Evolutionary conservation across 1,140 invertebrate genomes (phyloP), one percentile per base, ranked within the genome.

Genomic region (Drosophila yakuba): DNA sequence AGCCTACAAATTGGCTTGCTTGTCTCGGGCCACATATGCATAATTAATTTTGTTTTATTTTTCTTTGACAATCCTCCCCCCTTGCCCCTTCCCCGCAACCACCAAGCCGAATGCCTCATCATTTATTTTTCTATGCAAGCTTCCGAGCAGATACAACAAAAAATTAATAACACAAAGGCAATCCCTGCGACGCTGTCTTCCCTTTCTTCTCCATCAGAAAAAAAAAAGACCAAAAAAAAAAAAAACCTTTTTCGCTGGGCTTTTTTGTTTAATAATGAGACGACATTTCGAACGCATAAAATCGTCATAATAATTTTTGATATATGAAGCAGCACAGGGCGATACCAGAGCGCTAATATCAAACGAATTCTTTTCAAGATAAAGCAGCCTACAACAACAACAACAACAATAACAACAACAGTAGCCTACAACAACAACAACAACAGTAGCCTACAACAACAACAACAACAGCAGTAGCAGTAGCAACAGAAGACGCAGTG

Each of bases 271-370:
- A 91, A 91, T 91, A 91, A 91, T 91, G 90, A 91, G 90, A 91
- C 90, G 90, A 91, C 90, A 91, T 91, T 91, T 91, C 90, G 90
- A 91, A 91, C 90, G 90, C 90, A 91, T 91, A 91, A 91, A 91
- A 91, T 91, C 90, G 90, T 91, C 90, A 91, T 91, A 91, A 91
- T 91, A 91, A 91, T 91, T 91, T 91, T 91, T 91, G 90, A 91
- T 91, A 91, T 91, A 91, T 91, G 90, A 89, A 91, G 90, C 90
- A 85, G 90, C 78, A 77, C 74, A 78, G 69, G 77, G 82, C 74
- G 76, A 80, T 86, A 67, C 82, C 79, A 69, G 52, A 58, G 82
- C 82, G 84, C 85, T 90, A 85, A 91, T 89, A 91, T 91, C 90
- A 91, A 91, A 91, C 90, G 90, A 91, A 91, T 91, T 91, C 90